phyloP scores from a whole-genome alignment of 2,888 invertebrate species.

The Sarcophaga carnaria region DNA sequence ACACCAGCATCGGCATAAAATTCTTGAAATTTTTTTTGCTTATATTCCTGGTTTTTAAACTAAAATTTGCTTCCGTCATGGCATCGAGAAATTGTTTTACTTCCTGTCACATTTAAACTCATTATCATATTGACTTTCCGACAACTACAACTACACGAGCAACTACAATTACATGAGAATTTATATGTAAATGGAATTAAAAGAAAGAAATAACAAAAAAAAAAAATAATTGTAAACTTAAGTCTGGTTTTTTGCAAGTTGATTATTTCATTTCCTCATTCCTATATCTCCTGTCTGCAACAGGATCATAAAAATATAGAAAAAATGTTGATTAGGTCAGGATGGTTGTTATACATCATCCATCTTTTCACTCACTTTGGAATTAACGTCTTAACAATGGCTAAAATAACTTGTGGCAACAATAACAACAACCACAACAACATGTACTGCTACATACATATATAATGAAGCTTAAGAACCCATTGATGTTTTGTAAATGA shows the following conservation, averaged over 20 bases:
- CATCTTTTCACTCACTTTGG: neutral
- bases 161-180: neutral
- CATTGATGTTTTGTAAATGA: neutral
- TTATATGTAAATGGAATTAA: neutral
- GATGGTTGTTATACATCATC: neutral
- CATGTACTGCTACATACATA: neutral
- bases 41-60: neutral
- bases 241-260: neutral
- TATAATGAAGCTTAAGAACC: neutral
- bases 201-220: neutral
- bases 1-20: neutral
- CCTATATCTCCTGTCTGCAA: neutral
- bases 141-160: neutral
- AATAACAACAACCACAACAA: neutral
- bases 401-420: neutral
- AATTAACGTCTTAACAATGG: neutral
- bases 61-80: neutral
- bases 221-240: conserved; percentile 1
- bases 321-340: too few species aligned
- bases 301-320: neutral
- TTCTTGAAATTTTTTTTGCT: neutral
- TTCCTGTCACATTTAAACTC: neutral
- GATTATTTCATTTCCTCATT: conserved; percentile 21
- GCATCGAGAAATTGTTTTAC: neutral
- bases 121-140: conserved; percentile 9